These are phyloP conservation scores for Melanerpes aurifrons DNA, from an alignment of 2,113 vertebrate genomes.

Conservation along the genomic window DNA sequence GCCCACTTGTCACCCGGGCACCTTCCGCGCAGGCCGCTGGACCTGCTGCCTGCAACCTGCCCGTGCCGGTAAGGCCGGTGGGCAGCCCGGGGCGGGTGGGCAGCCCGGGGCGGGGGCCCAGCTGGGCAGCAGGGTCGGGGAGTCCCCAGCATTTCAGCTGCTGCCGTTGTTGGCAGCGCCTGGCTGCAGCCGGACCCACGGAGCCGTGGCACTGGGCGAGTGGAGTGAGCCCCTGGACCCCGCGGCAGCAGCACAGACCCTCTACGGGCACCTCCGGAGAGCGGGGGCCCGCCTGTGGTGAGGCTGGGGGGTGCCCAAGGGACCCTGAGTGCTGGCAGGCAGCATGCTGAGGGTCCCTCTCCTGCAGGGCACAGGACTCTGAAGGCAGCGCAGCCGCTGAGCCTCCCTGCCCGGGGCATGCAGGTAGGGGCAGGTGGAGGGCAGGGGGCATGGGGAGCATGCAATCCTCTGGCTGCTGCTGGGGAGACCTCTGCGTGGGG, in stretches of 20 bases:
- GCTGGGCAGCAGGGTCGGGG: rapidly evolving
- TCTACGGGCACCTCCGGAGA: slow-evolving; percentile 86
- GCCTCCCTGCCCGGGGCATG: neutral
- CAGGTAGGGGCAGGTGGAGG: neutral
- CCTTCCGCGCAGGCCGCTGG: slow-evolving; percentile 85
- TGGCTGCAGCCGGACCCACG: slow-evolving; percentile 90
- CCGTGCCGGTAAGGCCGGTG: slow-evolving; percentile 73
- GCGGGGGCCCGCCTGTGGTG: slow-evolving; percentile 70
- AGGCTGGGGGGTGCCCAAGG: neutral
- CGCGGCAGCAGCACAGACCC: slow-evolving; percentile 84
- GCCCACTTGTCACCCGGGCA: slow-evolving; percentile 84
- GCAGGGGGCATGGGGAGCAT: no score
- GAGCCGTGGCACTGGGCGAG: slow-evolving; percentile 85
- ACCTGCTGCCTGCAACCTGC: slow-evolving; percentile 87
- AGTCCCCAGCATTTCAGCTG: no score
- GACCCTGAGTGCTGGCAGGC: neutral
- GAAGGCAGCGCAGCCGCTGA: rapidly evolving
- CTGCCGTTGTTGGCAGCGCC: slow-evolving; percentile 52
- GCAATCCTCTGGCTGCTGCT: rapidly evolving
- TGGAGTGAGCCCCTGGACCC: slow-evolving; percentile 91
- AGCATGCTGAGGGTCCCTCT: neutral
- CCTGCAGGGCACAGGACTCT: neutral
- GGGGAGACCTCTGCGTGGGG: neutral
- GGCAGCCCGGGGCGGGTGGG: neutral
- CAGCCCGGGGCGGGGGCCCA: no score